Evolutionary conservation across 2,797 vertebrate species (phyloP).

Genomic region (Hoplostethus atlanticus): DNA sequence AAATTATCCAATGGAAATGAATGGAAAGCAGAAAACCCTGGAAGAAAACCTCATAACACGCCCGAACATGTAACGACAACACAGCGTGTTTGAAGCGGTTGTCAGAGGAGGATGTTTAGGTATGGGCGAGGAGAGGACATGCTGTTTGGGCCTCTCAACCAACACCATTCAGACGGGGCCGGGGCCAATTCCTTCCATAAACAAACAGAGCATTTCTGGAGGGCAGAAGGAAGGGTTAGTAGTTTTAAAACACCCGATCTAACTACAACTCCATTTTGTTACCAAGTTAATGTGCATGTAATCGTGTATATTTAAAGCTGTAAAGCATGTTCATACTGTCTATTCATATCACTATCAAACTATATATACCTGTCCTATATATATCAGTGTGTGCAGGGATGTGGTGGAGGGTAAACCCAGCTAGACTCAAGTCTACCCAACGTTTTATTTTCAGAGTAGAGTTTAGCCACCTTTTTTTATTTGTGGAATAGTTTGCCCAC

Average conservation of each 20-base stretch:
- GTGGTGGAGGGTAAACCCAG: background rate
- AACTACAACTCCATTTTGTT: too few species aligned
- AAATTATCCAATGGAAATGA: background rate
- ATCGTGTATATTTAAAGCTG: too few species aligned
- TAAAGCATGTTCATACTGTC: too few species aligned
- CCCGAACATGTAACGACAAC: background rate
- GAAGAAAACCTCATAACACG: background rate
- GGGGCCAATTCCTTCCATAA: constrained; percentile 33
- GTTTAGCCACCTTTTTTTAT: constrained; percentile 40
- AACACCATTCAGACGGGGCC: constrained; percentile 14
- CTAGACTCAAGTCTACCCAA: background rate
- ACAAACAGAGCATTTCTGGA: constrained; percentile 1
- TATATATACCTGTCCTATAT: too few species aligned
- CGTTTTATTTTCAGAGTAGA: background rate
- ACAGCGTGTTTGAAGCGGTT: background rate
- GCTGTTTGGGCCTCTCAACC: constrained; percentile 19
- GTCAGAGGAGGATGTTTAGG: background rate
- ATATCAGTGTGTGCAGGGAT: background rate
- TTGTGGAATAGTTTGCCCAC: constrained; percentile 20
- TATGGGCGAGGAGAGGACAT: background rate
- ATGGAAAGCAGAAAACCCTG: background rate
- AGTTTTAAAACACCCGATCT: too few species aligned
- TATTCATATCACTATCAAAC: too few species aligned
- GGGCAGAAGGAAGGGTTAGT: background rate
- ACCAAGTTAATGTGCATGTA: too few species aligned